Evolutionary conservation across 1,140 invertebrate species (phyloP).

Genomic region (Bilobella aurantiaca): DNA sequence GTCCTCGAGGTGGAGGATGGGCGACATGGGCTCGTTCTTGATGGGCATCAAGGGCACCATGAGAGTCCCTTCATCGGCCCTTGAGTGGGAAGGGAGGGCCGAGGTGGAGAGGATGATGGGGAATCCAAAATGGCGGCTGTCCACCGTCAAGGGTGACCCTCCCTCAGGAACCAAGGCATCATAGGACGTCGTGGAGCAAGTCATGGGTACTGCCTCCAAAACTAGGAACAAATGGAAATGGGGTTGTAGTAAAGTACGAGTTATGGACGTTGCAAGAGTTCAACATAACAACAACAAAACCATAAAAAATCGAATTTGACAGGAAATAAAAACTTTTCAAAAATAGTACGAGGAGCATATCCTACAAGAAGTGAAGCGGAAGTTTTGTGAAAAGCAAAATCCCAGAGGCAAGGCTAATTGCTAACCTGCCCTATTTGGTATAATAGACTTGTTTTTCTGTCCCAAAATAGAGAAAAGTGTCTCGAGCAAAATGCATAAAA

Average conservation of each 20-base stretch:
- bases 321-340: not conserved
- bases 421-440: too few relatives aligned
- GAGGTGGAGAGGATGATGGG: not conserved
- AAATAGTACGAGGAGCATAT: not conserved
- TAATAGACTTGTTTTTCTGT: too few relatives aligned
- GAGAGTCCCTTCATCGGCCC: not conserved
- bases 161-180: too few relatives aligned
- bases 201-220: conserved; percentile 29
- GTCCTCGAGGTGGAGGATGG: conserved; percentile 32
- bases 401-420: too few relatives aligned
- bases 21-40: conserved; percentile 32
- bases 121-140: not conserved
- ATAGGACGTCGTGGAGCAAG: too few relatives aligned
- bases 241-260: conserved; percentile 3
- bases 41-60: conserved; percentile 11
- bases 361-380: too few relatives aligned
- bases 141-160: too few relatives aligned
- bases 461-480: too few relatives aligned
- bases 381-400: too few relatives aligned
- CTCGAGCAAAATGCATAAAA: too few relatives aligned
- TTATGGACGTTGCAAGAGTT: too few relatives aligned
- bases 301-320: not conserved
- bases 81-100: not conserved
- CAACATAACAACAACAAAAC: conserved; percentile 14
- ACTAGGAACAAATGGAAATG: conserved; percentile 18